phyloP scores from a whole-genome alignment of 2,797 vertebrate species.

The Denticeps clupeoides region DNA sequence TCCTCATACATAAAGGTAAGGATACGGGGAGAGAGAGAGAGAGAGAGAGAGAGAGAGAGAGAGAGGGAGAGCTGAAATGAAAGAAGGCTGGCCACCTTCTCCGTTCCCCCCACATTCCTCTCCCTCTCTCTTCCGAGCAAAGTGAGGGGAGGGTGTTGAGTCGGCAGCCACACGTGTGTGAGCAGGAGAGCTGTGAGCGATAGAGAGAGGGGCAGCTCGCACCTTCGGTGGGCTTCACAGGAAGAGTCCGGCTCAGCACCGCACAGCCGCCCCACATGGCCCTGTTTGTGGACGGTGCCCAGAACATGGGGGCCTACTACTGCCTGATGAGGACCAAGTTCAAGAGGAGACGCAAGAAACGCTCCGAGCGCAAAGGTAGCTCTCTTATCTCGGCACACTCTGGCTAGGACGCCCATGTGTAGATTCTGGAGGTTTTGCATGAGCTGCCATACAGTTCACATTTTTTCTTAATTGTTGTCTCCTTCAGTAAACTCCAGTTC shows the following conservation, averaged over 20 bases:
- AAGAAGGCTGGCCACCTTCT: slow-evolving; percentile 2
- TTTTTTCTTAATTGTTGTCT: too few species aligned
- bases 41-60: slow-evolving; percentile 26
- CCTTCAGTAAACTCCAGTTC: too few species aligned
- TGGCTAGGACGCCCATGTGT: not conserved
- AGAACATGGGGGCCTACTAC: slow-evolving; percentile 51
- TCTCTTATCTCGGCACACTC: not conserved
- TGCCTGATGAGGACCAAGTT: slow-evolving; percentile 46
- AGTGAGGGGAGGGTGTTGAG: too few species aligned
- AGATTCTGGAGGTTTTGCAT: not conserved
- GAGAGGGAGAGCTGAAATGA: slow-evolving; percentile 21
- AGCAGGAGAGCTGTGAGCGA: too few species aligned
- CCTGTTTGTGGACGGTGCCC: slow-evolving; percentile 34
- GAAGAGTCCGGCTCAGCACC: not conserved
- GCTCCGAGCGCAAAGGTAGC: slow-evolving; percentile 73
- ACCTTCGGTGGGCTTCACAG: not conserved
- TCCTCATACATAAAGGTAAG: too few species aligned
- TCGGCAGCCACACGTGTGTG: too few species aligned
- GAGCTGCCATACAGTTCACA: too few species aligned
- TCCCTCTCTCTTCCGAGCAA: too few species aligned
- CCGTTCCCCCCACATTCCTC: too few species aligned
- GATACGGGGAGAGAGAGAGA: slow-evolving; percentile 39
- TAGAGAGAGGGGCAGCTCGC: not conserved
- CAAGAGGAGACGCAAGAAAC: slow-evolving; percentile 70
- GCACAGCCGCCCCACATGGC: slow-evolving; percentile 41